phyloP scores from a whole-genome alignment of 2,888 invertebrate genomes.

The Lasioglossum villosulum region DNA sequence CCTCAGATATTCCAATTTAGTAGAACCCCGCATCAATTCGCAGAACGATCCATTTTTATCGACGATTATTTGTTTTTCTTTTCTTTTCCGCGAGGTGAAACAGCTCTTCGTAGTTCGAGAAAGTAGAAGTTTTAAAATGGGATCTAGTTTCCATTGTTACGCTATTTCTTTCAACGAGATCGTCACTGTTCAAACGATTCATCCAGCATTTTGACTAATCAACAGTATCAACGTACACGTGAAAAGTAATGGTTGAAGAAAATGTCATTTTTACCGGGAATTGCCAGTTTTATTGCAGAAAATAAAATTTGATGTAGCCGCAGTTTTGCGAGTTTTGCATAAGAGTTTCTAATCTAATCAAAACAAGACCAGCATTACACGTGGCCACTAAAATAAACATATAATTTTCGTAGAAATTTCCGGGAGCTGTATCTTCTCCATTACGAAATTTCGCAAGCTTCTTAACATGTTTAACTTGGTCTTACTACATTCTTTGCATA shows the following conservation, averaged over 20 bases:
- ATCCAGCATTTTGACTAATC: not conserved
- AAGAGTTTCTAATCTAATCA: not conserved
- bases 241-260: too few species aligned
- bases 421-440: not conserved
- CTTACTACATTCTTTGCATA: not conserved
- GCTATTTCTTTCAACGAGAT: not conserved
- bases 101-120: not conserved
- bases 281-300: not conserved
- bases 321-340: not conserved
- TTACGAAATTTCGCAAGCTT: slow-evolving; percentile 3
- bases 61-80: not conserved
- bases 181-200: not conserved
- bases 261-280: not conserved
- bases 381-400: not conserved
- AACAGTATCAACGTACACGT: too few species aligned
- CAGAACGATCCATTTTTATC: not conserved
- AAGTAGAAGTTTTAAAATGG: too few species aligned
- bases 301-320: not conserved
- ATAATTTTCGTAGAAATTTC: not conserved
- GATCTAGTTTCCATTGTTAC: not conserved
- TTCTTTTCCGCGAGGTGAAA: not conserved
- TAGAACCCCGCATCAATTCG: not conserved
- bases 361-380: not conserved
- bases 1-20: not conserved
- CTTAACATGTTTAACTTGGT: not conserved